phyloP scores from a whole-genome alignment of 2,113 vertebrate genomes.

The Xenopus tropicalis region DNA sequence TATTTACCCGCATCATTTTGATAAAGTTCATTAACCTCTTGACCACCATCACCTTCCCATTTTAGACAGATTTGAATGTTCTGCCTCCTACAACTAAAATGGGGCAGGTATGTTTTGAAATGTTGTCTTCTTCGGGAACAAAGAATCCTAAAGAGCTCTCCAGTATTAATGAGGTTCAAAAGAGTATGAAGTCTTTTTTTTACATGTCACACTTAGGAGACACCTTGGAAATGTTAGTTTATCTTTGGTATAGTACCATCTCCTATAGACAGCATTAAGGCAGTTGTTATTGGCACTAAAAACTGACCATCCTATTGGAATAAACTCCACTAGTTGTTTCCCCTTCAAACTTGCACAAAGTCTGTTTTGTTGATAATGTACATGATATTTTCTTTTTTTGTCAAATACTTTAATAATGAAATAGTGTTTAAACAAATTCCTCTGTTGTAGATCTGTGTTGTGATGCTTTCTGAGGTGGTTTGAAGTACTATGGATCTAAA shows the following conservation, averaged over 20 bases:
- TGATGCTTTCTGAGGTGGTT: background rate
- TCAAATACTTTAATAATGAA: background rate
- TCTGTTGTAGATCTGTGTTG: background rate
- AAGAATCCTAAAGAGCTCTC: background rate
- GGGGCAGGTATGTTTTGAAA: conserved; percentile 16
- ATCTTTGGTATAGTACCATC: conserved; percentile 58
- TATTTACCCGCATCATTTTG: conserved; percentile 82
- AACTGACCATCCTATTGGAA: conserved; percentile 45
- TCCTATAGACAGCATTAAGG: conserved; percentile 83
- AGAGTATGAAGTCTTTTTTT: conserved; percentile 23
- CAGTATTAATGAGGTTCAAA: background rate
- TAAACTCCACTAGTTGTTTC: conserved; percentile 39
- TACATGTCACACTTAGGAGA: conserved; percentile 65
- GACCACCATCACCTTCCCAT: conserved; percentile 2
- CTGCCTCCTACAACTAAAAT: conserved; percentile 30
- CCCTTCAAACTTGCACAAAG: background rate
- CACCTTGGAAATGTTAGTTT: conserved; percentile 58
- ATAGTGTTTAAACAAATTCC: background rate
- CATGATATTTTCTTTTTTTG: background rate
- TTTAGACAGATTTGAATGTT: conserved; percentile 15
- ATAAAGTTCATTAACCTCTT: conserved; percentile 41
- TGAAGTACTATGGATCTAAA: background rate
- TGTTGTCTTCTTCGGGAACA: background rate
- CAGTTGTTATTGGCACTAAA: conserved; percentile 92
- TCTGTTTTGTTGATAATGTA: background rate